phyloP scores from a whole-genome alignment of 2,797 vertebrate species.

The Cygnus olor region DNA sequence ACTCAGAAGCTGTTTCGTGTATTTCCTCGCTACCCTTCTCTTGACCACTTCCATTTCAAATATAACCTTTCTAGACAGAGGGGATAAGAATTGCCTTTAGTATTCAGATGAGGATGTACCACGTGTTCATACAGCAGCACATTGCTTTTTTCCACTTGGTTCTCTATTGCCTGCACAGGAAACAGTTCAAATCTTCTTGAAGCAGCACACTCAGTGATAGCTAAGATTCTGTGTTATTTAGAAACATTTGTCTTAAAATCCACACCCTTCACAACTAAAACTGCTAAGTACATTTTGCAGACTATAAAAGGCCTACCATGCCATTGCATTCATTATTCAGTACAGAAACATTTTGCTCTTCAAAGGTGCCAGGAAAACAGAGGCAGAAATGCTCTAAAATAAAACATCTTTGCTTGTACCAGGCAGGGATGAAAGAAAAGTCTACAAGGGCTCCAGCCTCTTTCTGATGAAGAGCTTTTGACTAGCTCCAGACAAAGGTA shows the following conservation, averaged over 20 bases:
- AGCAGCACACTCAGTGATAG: background rate
- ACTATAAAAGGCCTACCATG: background rate
- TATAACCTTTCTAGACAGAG: background rate
- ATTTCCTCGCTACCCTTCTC: background rate
- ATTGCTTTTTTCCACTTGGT: background rate
- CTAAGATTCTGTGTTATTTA: background rate
- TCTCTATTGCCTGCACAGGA: background rate
- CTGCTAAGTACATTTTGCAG: background rate
- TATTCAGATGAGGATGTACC: background rate
- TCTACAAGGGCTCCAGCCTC: background rate
- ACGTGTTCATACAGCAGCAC: background rate
- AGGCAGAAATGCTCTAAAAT: background rate
- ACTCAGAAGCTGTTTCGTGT: background rate
- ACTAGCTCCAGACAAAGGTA: background rate
- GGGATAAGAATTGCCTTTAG: background rate
- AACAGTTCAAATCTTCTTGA: too few relatives aligned
- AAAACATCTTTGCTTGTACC: background rate
- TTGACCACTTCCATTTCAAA: background rate
- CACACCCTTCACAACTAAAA: background rate
- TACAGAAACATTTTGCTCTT: background rate
- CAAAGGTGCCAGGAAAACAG: background rate
- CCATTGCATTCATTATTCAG: background rate
- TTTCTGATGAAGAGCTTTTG: background rate
- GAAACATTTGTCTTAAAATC: background rate
- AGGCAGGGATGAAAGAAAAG: background rate